These are phyloP conservation scores for Axis porcinus DNA, from an alignment of 2,113 vertebrate species.

Conservation along the genomic window DNA sequence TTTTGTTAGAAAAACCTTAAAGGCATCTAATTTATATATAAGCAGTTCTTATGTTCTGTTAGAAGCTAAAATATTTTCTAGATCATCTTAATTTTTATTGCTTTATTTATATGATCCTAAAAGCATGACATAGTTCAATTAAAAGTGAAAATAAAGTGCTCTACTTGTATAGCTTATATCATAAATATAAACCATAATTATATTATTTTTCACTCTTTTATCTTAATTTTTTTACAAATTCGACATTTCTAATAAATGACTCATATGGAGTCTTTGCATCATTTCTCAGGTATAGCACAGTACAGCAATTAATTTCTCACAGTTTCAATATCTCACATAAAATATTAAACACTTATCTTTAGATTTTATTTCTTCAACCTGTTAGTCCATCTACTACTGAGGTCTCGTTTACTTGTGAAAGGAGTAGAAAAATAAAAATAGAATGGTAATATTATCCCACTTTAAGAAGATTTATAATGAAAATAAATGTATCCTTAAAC, in stretches of 20 bases:
- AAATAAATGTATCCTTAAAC: neutral
- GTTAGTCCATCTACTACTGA: neutral
- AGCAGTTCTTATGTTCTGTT: neutral
- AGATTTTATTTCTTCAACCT: neutral
- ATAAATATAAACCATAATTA: neutral
- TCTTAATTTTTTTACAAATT: neutral
- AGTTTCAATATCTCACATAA: neutral
- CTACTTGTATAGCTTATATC: neutral
- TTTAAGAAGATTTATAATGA: neutral
- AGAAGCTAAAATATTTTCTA: neutral
- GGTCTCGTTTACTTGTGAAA: neutral
- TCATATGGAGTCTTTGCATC: neutral
- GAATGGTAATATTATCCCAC: neutral
- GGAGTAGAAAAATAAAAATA: neutral
- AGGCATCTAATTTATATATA: neutral
- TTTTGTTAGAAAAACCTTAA: neutral
- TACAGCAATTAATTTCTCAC: neutral
- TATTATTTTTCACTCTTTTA: neutral
- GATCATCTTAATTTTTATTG: neutral
- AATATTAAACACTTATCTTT: neutral
- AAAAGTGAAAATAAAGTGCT: neutral
- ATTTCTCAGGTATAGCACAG: neutral
- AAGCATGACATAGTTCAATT: neutral
- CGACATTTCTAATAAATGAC: neutral
- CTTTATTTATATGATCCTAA: neutral